Evolutionary conservation across 2,113 vertebrate species (phyloP).

Genomic region (Saimiri boliviensis): DNA sequence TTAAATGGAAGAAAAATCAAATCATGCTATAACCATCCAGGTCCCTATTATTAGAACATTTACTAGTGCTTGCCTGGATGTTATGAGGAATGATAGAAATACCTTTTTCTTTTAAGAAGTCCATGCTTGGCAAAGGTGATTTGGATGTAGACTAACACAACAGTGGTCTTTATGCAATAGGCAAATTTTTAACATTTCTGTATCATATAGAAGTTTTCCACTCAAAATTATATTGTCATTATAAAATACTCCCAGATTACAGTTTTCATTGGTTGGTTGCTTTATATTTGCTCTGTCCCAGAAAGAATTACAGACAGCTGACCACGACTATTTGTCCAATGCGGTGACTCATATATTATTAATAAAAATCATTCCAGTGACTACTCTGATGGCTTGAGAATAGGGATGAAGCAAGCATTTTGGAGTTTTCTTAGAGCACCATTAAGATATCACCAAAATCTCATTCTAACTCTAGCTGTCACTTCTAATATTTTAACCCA

Average conservation of each 20-base stretch:
- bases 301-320: neutral
- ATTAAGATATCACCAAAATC: neutral
- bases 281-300: neutral
- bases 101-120: neutral
- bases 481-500: neutral
- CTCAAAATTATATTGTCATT: constrained; percentile 16
- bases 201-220: neutral
- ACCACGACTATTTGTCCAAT: neutral
- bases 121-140: neutral
- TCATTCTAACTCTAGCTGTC: neutral
- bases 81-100: neutral
- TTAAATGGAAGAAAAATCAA: neutral
- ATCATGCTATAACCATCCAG: neutral
- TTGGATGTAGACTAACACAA: neutral
- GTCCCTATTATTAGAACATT: neutral
- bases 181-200: neutral
- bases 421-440: neutral
- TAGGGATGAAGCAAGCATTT: neutral
- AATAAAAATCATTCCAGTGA: constrained; percentile 17
- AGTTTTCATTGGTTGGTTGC: constrained; percentile 12
- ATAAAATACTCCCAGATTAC: neutral
- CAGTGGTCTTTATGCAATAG: neutral
- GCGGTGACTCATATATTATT: constrained; percentile 10
- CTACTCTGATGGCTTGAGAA: neutral
- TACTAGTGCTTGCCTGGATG: neutral